A percentile compares a stretch with the other conserved stretches of the same genome.
Conservation (phyloP, 1,140 invertebrate genomes). For the Psix sp. region DNA sequence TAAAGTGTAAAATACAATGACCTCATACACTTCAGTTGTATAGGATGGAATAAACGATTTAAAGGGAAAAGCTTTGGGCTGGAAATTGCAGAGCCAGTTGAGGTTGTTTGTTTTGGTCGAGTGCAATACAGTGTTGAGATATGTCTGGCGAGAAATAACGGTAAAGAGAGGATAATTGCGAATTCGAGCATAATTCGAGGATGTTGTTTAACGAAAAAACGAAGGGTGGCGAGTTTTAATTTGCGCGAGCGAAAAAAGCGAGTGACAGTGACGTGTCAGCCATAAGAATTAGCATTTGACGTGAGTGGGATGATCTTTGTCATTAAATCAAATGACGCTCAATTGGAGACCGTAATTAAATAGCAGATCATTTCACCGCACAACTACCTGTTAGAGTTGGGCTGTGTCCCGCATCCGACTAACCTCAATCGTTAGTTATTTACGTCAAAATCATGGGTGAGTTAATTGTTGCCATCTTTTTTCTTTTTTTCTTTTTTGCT, state of each 20-base stretch:
- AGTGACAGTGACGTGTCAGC: slow-evolving; percentile 28
- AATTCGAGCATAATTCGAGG: too few species aligned
- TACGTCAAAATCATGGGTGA: slow-evolving; percentile 22
- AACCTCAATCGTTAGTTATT: slow-evolving; percentile 18
- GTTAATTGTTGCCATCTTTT: not conserved
- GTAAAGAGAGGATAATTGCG: too few species aligned
- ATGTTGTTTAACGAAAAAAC: too few species aligned
- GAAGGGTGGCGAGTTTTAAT: too few species aligned
- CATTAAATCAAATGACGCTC: slow-evolving; percentile 44
- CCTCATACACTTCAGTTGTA: too few species aligned
- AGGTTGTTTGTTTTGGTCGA: too few species aligned
- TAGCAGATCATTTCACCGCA: slow-evolving; percentile 20
- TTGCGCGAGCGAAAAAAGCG: slow-evolving; percentile 9
- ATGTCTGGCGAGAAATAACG: too few species aligned
- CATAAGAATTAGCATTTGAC: slow-evolving; percentile 15
- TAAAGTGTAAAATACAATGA: too few species aligned
- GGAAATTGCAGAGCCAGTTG: too few species aligned
- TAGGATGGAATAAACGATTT: too few species aligned
- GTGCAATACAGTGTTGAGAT: too few species aligned
- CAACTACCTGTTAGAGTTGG: slow-evolving; percentile 28
- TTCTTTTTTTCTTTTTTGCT: not conserved
- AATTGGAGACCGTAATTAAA: slow-evolving; percentile 32
- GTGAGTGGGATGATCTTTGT: slow-evolving; percentile 40
- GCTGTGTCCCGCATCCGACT: slow-evolving; percentile 2
- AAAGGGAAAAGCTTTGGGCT: too few species aligned